phyloP scores from a whole-genome alignment of 1,140 invertebrate genomes.

The Scylla paramamosain region DNA sequence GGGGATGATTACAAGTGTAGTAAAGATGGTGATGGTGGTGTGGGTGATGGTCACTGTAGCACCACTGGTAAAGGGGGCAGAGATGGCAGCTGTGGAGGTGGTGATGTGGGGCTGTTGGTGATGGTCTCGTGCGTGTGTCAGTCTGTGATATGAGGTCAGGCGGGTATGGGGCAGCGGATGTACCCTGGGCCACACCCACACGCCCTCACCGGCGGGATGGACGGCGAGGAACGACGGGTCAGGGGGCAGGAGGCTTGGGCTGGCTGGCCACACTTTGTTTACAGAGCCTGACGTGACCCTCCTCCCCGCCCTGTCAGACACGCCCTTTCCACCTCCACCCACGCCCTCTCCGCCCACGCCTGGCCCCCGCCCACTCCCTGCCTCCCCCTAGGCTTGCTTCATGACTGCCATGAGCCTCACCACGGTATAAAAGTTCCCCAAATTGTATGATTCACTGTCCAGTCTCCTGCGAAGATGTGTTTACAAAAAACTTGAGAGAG shows the following conservation, averaged over 20 bases:
- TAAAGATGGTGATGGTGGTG: constrained; percentile 27
- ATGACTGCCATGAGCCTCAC: neutral
- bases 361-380: neutral
- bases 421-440: neutral
- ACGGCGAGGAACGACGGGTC: neutral
- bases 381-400: neutral
- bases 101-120: neutral
- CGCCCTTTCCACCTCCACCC: constrained; percentile 65
- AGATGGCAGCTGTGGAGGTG: neutral
- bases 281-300: constrained; percentile 69
- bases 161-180: too few species aligned
- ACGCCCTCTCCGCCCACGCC: neutral
- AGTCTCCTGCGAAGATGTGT: constrained; percentile 62
- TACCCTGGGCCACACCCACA: neutral
- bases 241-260: neutral
- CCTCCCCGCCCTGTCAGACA: constrained; percentile 64
- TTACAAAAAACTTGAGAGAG: constrained; percentile 60
- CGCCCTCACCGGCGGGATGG: neutral
- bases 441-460: constrained; percentile 56
- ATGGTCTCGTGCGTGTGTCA: too few species aligned
- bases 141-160: too few species aligned
- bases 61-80: neutral
- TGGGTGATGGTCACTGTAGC: neutral
- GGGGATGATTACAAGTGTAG: neutral
- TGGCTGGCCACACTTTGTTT: constrained; percentile 63